Evolutionary conservation across 2,113 vertebrate species (phyloP).

Genomic region (Melanerpes aurifrons): DNA sequence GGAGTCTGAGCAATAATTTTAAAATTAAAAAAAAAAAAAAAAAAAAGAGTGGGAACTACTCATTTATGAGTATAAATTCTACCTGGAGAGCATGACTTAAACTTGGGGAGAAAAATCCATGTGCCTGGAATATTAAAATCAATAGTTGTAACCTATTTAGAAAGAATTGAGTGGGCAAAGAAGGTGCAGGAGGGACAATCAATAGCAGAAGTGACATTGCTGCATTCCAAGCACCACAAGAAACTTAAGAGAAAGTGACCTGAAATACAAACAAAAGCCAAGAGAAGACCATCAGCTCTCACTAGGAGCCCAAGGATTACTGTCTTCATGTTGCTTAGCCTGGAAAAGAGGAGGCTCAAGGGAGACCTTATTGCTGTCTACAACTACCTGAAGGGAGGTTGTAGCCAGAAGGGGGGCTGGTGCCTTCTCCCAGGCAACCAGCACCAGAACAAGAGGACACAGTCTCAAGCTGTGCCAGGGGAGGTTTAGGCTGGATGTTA

Average conservation of each 20-base stretch:
- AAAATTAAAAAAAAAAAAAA: background rate
- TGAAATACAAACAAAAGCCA: background rate
- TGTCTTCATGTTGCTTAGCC: background rate
- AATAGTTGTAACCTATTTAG: constrained; percentile 43
- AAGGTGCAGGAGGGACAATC: constrained; percentile 11
- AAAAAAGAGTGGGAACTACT: background rate
- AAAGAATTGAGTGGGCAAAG: constrained; percentile 30
- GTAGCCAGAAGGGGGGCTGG: too few relatives aligned
- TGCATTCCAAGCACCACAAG: background rate
- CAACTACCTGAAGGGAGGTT: too few relatives aligned
- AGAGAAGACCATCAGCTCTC: background rate
- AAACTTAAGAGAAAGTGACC: constrained; percentile 1
- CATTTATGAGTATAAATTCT: constrained; percentile 34
- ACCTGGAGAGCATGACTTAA: constrained; percentile 30
- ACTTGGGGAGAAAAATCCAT: constrained; percentile 46
- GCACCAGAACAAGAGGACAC: too few relatives aligned
- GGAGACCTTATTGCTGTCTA: too few relatives aligned
- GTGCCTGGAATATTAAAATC: constrained; percentile 62
- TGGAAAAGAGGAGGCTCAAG: too few relatives aligned
- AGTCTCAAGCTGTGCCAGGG: too few relatives aligned
- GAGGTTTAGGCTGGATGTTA: too few relatives aligned
- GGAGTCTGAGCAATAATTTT: background rate
- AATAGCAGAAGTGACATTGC: constrained; percentile 28
- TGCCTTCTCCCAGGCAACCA: too few relatives aligned
- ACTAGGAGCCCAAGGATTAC: background rate